Conservation (phyloP, 2,797 vertebrate species). For the Dromococcyx pavoninus region DNA sequence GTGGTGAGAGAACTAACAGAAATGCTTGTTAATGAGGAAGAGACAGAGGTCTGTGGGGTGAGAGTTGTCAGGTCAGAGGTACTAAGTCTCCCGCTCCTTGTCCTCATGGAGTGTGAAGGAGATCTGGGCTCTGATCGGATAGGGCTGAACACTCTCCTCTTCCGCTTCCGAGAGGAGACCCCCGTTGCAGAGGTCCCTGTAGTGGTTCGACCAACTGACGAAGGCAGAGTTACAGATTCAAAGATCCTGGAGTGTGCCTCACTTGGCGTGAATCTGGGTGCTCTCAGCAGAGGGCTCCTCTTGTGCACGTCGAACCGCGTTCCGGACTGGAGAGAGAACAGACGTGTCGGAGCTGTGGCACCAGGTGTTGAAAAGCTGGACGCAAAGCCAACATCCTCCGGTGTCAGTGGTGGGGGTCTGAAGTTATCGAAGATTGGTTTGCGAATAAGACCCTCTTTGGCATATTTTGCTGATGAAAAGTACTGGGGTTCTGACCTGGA, state of each 20-base stretch:
- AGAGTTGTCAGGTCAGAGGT: conserved; percentile 83
- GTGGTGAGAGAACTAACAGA: conserved; percentile 88
- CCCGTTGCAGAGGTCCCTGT: conserved; percentile 82
- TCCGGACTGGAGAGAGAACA: conserved; percentile 88
- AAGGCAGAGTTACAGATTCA: conserved; percentile 91
- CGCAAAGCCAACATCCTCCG: conserved; percentile 92
- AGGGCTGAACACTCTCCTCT: conserved; percentile 77
- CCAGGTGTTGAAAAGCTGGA: conserved; percentile 82
- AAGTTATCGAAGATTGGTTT: conserved; percentile 99
- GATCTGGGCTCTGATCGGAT: conserved; percentile 87
- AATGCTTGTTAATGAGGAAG: conserved; percentile 87
- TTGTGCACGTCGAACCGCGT: conserved; percentile 89
- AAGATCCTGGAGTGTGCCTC: conserved; percentile 98
- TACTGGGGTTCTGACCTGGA: conserved; percentile 90
- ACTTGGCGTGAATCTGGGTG: conserved; percentile 94
- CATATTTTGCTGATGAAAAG: conserved; percentile 98
- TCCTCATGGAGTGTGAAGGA: conserved; percentile 97
- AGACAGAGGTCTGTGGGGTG: conserved; percentile 82
- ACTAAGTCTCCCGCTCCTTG: conserved; percentile 85
- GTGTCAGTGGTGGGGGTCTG: conserved; percentile 92
- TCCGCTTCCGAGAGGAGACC: conserved; percentile 81
- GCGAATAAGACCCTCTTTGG: conserved; percentile 98
- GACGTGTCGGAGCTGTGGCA: conserved; percentile 80
- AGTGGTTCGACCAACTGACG: conserved; percentile 66
- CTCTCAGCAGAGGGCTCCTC: conserved; percentile 91